Evolutionary conservation across 2,797 vertebrate genomes (phyloP), one percentile per base, ranked within the genome.

Genomic region (Danio tinwini): DNA sequence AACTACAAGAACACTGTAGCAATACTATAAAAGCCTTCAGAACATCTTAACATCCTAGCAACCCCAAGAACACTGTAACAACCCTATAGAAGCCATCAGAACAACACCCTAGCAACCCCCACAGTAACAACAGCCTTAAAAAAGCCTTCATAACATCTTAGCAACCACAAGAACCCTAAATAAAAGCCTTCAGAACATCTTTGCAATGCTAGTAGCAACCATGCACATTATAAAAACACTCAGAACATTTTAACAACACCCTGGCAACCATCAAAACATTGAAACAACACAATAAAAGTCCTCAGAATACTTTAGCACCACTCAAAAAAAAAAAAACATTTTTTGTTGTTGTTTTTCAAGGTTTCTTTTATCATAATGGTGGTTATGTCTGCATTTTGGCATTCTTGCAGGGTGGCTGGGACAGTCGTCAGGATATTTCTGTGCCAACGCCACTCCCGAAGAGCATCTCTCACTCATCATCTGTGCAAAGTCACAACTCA

Each of bases 401-500:
- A 1, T 19, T 86, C 61, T 75, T 76, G n/a, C 37, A 98, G 97
- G 93, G 92, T 73, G 95, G 95, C 42, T 98, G 95, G 96, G 97
- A 98, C 86, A 97, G 95, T 88, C 96, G 97, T 47, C 97, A 97
- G 87, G 96, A 98, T 61, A 92, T 98, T 81, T 97, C 95, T 47
- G 93, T 94, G 88, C 90, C 91, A 5, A 92, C 90, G 7, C 74
- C 89, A 44, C 92, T 90, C 80, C 91, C 94, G 56, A 92, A 87
- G 79, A 91, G 94, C 14, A 88, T 95, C 0, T 91, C 92, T 19
- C 88, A 91, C 6, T 85, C 92, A 0, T 88, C 93, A 53, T 58
- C 70, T 2, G 12, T 91, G 92, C 29, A 90, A 93, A 0, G 86
- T 88, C 14, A 86, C 88, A 49, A 56, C 82, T 6, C 75, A 4